A percentile compares a stretch with the other conserved stretches of the same genome.
These are phyloP conservation scores for Misgurnus anguillicaudatus DNA, from an alignment of 2,113 vertebrate genomes.

Conservation along the genomic window DNA sequence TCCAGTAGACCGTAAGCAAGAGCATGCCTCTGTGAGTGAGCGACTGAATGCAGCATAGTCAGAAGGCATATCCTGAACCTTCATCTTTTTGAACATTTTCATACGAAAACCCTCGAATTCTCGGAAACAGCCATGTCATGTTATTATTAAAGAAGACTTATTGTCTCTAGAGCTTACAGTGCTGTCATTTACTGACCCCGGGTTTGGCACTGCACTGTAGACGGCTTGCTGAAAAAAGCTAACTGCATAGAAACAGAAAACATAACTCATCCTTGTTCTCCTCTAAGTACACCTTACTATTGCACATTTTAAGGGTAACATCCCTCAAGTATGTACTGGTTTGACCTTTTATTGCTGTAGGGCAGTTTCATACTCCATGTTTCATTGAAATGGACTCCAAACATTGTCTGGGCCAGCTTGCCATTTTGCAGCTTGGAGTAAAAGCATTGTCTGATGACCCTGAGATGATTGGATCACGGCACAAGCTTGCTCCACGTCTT, in stretches of 20 bases:
- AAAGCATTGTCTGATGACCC: conserved; percentile 44
- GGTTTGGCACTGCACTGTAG: neutral
- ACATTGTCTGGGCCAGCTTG: neutral
- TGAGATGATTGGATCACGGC: conserved; percentile 30
- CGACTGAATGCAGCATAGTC: conserved; percentile 12
- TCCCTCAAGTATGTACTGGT: conserved; percentile 3
- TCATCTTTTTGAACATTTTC: neutral
- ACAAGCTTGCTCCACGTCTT: neutral
- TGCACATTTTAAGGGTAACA: conserved; percentile 32
- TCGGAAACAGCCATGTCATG: neutral
- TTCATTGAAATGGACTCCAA: conserved; percentile 20
- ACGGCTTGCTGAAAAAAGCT: neutral
- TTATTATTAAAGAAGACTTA: conserved; percentile 32
- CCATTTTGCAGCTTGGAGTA: conserved; percentile 30
- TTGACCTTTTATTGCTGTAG: conserved; percentile 7
- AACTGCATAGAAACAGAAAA: neutral
- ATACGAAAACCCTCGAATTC: neutral
- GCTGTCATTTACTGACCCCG: conserved; percentile 2
- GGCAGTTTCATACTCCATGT: neutral
- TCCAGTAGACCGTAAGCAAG: conserved; percentile 40
- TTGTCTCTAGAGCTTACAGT: conserved; percentile 11
- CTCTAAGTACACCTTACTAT: conserved; percentile 20
- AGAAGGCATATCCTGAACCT: conserved; percentile 27
- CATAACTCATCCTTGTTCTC: conserved; percentile 31
- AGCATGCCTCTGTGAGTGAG: conserved; percentile 21